Evolutionary conservation across 37 sponge, comb jelly and placozoan species (phyloP).

Genomic region (Hormiphora californensis): DNA sequence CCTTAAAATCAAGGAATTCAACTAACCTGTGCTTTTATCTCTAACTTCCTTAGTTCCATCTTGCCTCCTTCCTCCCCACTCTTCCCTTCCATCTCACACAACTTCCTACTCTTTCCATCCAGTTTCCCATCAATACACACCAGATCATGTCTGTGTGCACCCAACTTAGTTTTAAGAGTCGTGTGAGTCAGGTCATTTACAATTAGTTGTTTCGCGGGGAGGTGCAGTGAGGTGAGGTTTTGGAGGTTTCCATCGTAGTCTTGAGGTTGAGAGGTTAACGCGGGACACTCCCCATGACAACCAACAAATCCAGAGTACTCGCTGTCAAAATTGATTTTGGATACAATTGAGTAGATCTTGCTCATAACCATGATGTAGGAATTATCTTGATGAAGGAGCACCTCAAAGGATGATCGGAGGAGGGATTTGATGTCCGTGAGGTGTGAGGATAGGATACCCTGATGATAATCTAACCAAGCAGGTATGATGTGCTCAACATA

Average conservation of each 20-base stretch:
- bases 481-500: constrained; percentile 22
- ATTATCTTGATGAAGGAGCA: constrained; percentile 15
- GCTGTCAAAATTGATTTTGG: neutral
- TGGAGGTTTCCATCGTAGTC: neutral
- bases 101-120: neutral
- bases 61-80: neutral
- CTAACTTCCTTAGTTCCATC: too few relatives aligned
- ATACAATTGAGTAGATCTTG: neutral
- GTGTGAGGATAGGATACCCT: neutral
- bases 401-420: neutral
- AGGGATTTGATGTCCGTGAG: constrained; percentile 6
- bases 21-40: too few relatives aligned
- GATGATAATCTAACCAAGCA: constrained; percentile 19
- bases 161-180: neutral
- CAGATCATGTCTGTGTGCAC: neutral
- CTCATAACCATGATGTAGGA: neutral
- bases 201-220: constrained; percentile 11
- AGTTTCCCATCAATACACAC: neutral
- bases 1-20: too few relatives aligned
- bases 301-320: neutral
- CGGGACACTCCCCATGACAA: neutral
- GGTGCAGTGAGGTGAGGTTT: neutral
- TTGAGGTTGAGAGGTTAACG: neutral
- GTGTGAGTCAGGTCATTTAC: constrained; percentile 19
- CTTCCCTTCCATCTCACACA: neutral